phyloP scores from a whole-genome alignment of 2,888 invertebrate genomes.

The Drosophila meridiana region DNA sequence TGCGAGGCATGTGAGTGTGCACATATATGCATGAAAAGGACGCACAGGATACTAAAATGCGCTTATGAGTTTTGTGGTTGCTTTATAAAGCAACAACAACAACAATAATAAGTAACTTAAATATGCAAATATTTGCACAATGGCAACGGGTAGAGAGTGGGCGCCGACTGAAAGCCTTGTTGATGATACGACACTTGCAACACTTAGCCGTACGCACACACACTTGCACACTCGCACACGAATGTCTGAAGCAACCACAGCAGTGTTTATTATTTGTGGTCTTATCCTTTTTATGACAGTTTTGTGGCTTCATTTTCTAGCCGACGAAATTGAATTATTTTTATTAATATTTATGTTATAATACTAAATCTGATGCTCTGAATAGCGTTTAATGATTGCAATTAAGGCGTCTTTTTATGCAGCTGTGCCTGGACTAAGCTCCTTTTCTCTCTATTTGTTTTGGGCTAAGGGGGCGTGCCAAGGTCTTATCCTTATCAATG shows the following conservation, averaged over 20 bases:
- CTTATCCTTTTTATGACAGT: slow-evolving; percentile 58
- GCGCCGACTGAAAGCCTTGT: slow-evolving; percentile 44
- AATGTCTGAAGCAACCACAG: slow-evolving; percentile 35
- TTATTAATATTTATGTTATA: slow-evolving; percentile 53
- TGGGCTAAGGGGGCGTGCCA: slow-evolving; percentile 20
- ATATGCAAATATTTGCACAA: slow-evolving; percentile 81
- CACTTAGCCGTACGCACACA: slow-evolving; percentile 34
- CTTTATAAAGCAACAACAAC: slow-evolving; percentile 36
- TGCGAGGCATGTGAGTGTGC: slow-evolving; percentile 5
- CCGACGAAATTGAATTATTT: slow-evolving; percentile 55
- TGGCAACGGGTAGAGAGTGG: slow-evolving; percentile 38
- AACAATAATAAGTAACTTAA: slow-evolving; percentile 65
- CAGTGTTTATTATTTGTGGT: slow-evolving; percentile 57
- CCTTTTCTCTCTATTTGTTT: not conserved
- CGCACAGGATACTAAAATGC: slow-evolving; percentile 64
- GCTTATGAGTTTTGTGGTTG: slow-evolving; percentile 78
- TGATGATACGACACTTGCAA: slow-evolving; percentile 71
- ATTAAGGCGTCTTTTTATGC: slow-evolving; percentile 55
- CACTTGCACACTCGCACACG: slow-evolving; percentile 6
- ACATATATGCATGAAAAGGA: slow-evolving; percentile 6
- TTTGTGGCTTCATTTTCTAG: slow-evolving; percentile 53
- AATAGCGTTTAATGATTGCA: slow-evolving; percentile 56
- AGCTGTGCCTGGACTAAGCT: slow-evolving; percentile 36
- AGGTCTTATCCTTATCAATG: slow-evolving; percentile 70
- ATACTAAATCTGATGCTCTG: slow-evolving; percentile 48